phyloP scores from a whole-genome alignment of 1,140 invertebrate species.

The Cherax destructor region DNA sequence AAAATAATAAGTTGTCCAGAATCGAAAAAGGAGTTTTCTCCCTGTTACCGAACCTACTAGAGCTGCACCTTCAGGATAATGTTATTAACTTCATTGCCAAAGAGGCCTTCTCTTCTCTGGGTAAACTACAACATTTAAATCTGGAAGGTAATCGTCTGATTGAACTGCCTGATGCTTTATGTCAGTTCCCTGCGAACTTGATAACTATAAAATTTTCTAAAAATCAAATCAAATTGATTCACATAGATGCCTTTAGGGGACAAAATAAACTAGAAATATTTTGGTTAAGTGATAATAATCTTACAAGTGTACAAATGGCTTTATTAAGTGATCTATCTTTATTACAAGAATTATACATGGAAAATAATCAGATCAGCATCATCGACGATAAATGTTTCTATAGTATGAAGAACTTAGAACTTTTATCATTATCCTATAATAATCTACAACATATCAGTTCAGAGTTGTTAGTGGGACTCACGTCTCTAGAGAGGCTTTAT shows the following conservation, averaged over 20 bases:
- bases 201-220: conserved; percentile 90
- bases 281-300: conserved; percentile 88
- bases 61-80: conserved; percentile 92
- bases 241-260: conserved; percentile 86
- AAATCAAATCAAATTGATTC: conserved; percentile 86
- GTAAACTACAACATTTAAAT: conserved; percentile 90
- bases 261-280: conserved; percentile 90
- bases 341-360: conserved; percentile 68
- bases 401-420: conserved; percentile 56
- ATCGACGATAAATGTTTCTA: conserved; percentile 70
- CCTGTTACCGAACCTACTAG: conserved; percentile 85
- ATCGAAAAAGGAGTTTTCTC: conserved; percentile 88
- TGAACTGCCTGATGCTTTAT: conserved; percentile 86
- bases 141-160: conserved; percentile 88
- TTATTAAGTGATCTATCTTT: conserved; percentile 66
- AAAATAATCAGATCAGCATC: conserved; percentile 66
- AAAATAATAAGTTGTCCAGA: conserved; percentile 87
- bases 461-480: conserved; percentile 66
- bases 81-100: conserved; percentile 86
- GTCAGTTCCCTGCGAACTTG: conserved; percentile 80
- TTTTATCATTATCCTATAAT: conserved; percentile 70
- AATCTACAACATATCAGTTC: conserved; percentile 61
- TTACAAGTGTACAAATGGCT: conserved; percentile 44
- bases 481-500: conserved; percentile 59
- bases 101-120: conserved; percentile 87